phyloP scores from a whole-genome alignment of 1,140 invertebrate genomes.

The Drosophila bocqueti region DNA sequence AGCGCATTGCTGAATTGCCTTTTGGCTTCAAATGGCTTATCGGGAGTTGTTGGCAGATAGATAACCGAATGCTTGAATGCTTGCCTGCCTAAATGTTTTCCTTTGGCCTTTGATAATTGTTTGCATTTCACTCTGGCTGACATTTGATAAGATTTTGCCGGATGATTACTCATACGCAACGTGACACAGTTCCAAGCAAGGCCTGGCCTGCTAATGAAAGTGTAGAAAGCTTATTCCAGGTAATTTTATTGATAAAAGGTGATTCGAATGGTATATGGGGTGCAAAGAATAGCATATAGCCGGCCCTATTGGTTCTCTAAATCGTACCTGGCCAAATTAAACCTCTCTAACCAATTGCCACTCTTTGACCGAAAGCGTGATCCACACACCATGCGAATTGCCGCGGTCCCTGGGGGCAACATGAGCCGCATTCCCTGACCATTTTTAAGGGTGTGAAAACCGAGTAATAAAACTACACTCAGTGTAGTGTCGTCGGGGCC shows the following conservation, averaged over 20 bases:
- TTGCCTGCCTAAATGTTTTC: slow-evolving; percentile 56
- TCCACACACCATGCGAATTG: slow-evolving; percentile 3
- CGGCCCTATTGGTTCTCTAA: not conserved
- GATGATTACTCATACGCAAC: slow-evolving; percentile 54
- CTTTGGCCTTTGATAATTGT: slow-evolving; percentile 51
- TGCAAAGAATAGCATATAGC: not conserved
- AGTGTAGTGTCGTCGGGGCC: slow-evolving; percentile 17
- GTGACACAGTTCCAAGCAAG: slow-evolving; percentile 26
- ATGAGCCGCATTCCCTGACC: slow-evolving; percentile 17
- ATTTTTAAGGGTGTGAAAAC: slow-evolving; percentile 43
- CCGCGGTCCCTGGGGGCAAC: slow-evolving; percentile 10
- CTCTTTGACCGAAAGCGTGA: slow-evolving; percentile 1
- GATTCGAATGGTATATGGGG: not conserved
- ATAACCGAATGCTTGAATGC: slow-evolving; percentile 33
- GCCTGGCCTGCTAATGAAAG: slow-evolving; percentile 31
- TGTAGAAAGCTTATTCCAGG: not conserved
- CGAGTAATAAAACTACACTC: slow-evolving; percentile 38
- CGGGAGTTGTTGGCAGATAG: slow-evolving; percentile 54
- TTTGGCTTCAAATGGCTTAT: slow-evolving; percentile 70
- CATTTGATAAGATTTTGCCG: slow-evolving; percentile 57
- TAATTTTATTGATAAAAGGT: slow-evolving; percentile 2
- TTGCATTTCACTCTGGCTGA: slow-evolving; percentile 52
- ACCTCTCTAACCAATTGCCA: not conserved
- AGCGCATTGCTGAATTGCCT: slow-evolving; percentile 69
- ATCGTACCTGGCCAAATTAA: not conserved